Percentiles rank a stretch among this genome's conserved stretches.
These are phyloP conservation scores for Molossus alvarezi DNA, from an alignment of 2,797 vertebrate species.

Conservation along the genomic window DNA sequence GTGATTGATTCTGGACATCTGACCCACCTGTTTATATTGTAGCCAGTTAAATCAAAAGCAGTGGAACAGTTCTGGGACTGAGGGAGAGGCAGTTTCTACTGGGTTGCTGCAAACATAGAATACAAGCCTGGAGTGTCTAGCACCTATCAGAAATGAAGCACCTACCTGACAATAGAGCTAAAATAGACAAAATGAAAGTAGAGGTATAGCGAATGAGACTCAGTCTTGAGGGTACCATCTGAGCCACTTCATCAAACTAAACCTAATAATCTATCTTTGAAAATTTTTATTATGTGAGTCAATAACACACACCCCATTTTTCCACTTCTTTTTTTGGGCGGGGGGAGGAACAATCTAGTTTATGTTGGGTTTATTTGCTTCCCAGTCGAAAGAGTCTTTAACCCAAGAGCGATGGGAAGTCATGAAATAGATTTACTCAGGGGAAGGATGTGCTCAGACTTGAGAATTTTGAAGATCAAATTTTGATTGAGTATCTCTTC, in stretches of 20 bases:
- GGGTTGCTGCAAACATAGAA: neutral
- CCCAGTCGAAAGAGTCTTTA: neutral
- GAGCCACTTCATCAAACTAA: neutral
- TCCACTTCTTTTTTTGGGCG: neutral
- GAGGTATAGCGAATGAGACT: neutral
- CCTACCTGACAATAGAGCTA: neutral
- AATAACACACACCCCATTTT: neutral
- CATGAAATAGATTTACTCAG: neutral
- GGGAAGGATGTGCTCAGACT: neutral
- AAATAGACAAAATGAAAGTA: neutral
- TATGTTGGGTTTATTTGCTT: constrained; percentile 10
- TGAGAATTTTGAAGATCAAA: neutral
- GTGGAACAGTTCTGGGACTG: neutral
- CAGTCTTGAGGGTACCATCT: neutral
- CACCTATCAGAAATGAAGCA: neutral
- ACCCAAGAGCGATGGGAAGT: neutral
- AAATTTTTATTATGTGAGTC: neutral
- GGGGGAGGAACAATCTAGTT: neutral
- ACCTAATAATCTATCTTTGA: neutral
- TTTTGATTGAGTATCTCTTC: constrained; percentile 25
- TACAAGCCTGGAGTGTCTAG: neutral
- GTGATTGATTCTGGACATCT: neutral
- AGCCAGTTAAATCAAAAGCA: constrained; percentile 11
- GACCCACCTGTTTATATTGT: neutral
- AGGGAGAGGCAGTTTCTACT: neutral